Evolutionary conservation across 2,888 invertebrate species (phyloP).

Genomic region (Ceriagrion tenellum): DNA sequence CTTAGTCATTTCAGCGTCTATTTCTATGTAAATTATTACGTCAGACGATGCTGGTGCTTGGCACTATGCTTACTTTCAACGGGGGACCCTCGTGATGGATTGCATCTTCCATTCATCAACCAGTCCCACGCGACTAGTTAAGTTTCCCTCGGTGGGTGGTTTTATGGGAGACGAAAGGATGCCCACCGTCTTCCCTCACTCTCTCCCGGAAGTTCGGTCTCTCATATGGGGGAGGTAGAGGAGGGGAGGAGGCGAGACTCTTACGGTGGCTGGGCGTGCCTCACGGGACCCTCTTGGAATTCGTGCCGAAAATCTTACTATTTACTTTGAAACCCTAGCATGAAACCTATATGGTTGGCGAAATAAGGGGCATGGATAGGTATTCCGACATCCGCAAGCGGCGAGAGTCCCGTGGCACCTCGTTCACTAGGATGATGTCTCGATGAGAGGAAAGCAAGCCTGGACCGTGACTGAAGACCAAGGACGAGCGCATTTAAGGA

Average conservation of each 20-base stretch:
- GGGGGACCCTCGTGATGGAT: neutral
- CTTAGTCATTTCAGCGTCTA: neutral
- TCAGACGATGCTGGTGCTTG: neutral
- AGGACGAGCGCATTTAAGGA: too few relatives aligned
- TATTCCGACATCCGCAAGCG: neutral
- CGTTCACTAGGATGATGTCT: neutral
- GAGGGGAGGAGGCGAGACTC: neutral
- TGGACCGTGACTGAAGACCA: too few relatives aligned
- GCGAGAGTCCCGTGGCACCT: neutral
- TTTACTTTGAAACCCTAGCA: slow-evolving; percentile 22
- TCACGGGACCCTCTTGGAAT: neutral
- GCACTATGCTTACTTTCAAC: neutral
- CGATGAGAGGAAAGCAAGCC: neutral
- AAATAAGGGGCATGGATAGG: neutral
- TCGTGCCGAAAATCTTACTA: neutral
- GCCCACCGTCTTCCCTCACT: neutral
- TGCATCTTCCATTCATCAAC: neutral
- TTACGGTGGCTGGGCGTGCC: neutral
- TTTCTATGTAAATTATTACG: neutral
- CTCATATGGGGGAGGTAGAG: neutral
- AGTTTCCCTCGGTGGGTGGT: neutral
- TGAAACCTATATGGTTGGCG: neutral
- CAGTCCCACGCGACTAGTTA: too few relatives aligned
- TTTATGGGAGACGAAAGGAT: neutral
- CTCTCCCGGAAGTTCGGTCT: neutral